Base-by-base conservation (phyloP, 2,113 vertebrate species). In the Lophius piscatorius region DNA sequence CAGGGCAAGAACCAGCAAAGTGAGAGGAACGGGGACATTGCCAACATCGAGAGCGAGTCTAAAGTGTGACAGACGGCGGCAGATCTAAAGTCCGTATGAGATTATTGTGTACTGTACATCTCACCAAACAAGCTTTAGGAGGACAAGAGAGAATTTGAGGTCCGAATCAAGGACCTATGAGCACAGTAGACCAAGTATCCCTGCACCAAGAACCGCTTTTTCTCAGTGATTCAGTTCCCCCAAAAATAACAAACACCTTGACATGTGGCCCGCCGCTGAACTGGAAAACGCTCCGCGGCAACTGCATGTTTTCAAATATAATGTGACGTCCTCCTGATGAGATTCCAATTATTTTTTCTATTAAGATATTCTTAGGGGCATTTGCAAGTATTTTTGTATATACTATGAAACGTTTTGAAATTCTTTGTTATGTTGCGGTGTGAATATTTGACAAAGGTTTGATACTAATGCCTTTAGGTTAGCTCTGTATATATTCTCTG, bases 31-130 rank as follows among this genome's bases (percentile, higher is more conserved):
- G 97, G 97, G 17, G 97, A 98, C 6, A 92, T 99, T 72, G 92
- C 94, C 38, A 98, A 96, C 76, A 50, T 94, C 34, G 97, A 98
- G 89, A 96, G 81, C 0, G 97, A 99, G 82, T 99, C 97, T 85
- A 98, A 97, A 92, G 92, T 98, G 29, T 36, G 36, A 29, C 11
- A 63, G 34, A 58, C 3, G 9, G 41, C 13, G 9, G 7, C n/a
- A n/a, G 17, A 35, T 40, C 13, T 1, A 55, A 5, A 11, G 40
- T 63, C n/a, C 4, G 11, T n/a, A 38, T 7, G 38, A 71, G 67
- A 71, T 76, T 38, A 50, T 6, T 22, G 50, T 21, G 50, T 22
- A 41, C 28, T 60, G 58, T 29, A 8, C 45, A 14, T 41, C 65
- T 77, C 70, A 17, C 52, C 65, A 20, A 40, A 73, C n/a, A 21